Base-by-base conservation (phyloP, 2,113 vertebrate species). In the Elephas maximus region DNA sequence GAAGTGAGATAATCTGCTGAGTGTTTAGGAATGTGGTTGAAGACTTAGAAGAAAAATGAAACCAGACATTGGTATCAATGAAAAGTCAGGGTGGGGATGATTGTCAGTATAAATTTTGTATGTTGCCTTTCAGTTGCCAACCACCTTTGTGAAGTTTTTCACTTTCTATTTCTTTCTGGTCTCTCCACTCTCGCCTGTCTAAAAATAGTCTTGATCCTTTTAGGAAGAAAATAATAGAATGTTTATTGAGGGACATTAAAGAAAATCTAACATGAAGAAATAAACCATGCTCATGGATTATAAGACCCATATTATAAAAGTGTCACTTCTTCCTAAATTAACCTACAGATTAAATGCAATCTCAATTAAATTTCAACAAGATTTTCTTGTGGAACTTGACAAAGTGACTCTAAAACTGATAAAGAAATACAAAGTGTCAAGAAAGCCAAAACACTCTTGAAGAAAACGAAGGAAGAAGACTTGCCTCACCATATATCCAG, bases 201-300 rank as follows among this genome's bases (percentile, higher is more conserved):
- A 81, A 83, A 93, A 91, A 78, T 28, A 74, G 33, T 83, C 80
- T 76, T 60, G 33, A 53, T 67, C 71, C 4, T 71, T 69, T 73
- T 81, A 86, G 48, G 60, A 28, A 89, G 53, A 94, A 90, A 94
- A 93, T 74, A 33, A 80, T 81, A 77, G 78, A 65, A 81, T 69
- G n/a, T 77, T 94, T 88, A 94, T n/a, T 90, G 48, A 95, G 67
- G 88, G 24, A 81, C 41, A 84, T 0, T 57, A 83, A 93, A 94
- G 33, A 78, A 71, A 30, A 79, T 71, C 23, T 94, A 85, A n/a
- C 51, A 23, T 93, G 33, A 95, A 88, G 48, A 94, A 93, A 88
- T 74, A 85, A 6, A 37, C 8, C 41, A 41, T 81, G 24, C 23
- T 91, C n/a, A 88, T 96, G 78, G 12, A 88, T 14, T 82, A 1